Percentiles rank a stretch among this genome's conserved stretches.
phyloP scores from a whole-genome alignment of 2,797 vertebrate genomes.

The Tachyglossus aculeatus region DNA sequence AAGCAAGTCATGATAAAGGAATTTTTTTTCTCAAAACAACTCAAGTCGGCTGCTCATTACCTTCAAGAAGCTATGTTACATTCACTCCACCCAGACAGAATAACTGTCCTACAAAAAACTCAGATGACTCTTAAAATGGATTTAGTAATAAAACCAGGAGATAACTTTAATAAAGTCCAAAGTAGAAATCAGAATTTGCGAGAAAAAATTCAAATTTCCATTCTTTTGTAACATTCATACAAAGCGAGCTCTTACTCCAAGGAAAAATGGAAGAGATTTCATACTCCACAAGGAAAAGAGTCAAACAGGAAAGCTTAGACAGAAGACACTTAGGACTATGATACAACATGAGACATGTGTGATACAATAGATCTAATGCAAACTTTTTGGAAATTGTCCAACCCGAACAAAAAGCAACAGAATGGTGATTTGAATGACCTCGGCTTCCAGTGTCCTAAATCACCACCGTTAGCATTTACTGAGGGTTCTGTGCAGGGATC shows the following conservation, averaged over 20 bases:
- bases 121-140: conserved; percentile 3
- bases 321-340: too few species aligned
- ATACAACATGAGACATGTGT: too few species aligned
- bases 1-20: too few species aligned
- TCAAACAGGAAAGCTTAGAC: too few species aligned
- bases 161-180: conserved; percentile 2
- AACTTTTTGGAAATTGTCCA: too few species aligned
- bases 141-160: background rate
- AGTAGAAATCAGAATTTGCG: conserved; percentile 16
- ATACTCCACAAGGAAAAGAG: background rate
- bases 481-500: too few species aligned
- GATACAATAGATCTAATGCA: too few species aligned
- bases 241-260: background rate
- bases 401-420: too few species aligned
- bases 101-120: background rate
- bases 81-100: too few species aligned
- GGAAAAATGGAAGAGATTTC: background rate
- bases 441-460: too few species aligned
- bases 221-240: background rate
- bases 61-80: background rate
- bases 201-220: background rate
- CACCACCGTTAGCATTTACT: too few species aligned
- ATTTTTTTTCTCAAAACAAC: background rate
- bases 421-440: too few species aligned
- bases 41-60: background rate